A percentile compares a stretch with the other conserved stretches of the same genome.
Conservation (phyloP, 2,888 invertebrate species). For the Troglohyphantes excavatus region DNA sequence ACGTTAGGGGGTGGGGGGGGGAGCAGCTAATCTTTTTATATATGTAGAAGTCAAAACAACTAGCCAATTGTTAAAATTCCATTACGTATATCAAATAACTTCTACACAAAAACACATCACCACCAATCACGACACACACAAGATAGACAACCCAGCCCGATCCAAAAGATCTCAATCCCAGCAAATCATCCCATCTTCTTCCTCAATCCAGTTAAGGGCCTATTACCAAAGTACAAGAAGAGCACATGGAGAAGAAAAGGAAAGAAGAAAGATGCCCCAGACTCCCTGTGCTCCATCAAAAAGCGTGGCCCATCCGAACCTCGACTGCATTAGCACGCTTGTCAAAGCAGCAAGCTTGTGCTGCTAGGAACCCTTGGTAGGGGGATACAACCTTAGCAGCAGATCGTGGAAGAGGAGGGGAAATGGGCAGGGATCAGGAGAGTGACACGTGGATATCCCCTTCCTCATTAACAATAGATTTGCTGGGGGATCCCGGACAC, state of each 20-base stretch:
- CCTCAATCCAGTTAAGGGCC: slow-evolving; percentile 14
- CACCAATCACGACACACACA: neutral
- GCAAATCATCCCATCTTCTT: neutral
- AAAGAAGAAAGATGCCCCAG: neutral
- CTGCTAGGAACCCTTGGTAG: neutral
- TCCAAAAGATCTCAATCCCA: neutral
- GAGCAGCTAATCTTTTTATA: too few species aligned
- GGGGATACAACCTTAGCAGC: neutral
- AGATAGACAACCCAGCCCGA: neutral
- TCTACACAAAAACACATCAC: neutral
- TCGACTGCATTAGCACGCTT: slow-evolving; percentile 49
- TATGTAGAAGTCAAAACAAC: too few species aligned
- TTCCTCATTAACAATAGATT: slow-evolving; percentile 76
- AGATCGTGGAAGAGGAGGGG: slow-evolving; percentile 6
- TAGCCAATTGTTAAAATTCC: too few species aligned
- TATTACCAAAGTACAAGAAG: slow-evolving; percentile 16
- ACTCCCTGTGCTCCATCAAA: slow-evolving; percentile 33
- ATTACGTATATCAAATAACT: too few species aligned
- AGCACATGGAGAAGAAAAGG: neutral
- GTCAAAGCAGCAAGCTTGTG: slow-evolving; percentile 63
- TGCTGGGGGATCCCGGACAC: slow-evolving; percentile 45
- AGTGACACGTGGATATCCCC: slow-evolving; percentile 69
- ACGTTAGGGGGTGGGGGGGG: too few species aligned
- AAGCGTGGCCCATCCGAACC: slow-evolving; percentile 19
- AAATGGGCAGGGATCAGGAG: slow-evolving; percentile 18